Evolutionary conservation across 2,113 vertebrate species (phyloP).

Genomic region (Equus quagga): DNA sequence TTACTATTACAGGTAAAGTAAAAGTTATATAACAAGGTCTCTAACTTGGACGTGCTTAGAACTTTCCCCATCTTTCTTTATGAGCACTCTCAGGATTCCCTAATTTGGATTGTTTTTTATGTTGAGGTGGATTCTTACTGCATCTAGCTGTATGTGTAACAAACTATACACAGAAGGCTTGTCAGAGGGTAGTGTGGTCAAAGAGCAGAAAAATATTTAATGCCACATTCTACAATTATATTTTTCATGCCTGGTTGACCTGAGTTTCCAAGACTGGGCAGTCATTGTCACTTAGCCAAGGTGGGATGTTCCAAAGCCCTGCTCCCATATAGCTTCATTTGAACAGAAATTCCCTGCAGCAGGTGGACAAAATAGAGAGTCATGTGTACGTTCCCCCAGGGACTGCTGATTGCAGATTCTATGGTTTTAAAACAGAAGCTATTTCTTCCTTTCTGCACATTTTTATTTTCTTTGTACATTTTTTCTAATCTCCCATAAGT

Average conservation of each 20-base stretch:
- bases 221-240: background rate
- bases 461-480: background rate
- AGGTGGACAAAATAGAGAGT: background rate
- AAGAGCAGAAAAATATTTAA: background rate
- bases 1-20: background rate
- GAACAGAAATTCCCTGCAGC: background rate
- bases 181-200: background rate
- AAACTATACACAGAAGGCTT: background rate
- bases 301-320: background rate
- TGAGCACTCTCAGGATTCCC: background rate
- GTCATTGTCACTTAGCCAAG: background rate
- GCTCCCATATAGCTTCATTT: background rate
- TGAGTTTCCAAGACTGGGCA: background rate
- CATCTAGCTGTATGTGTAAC: background rate
- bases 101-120: constrained; percentile 12
- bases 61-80: background rate
- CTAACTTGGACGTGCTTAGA: background rate
- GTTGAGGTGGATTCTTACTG: background rate
- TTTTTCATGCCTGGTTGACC: background rate
- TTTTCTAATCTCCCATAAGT: background rate
- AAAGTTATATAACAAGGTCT: background rate
- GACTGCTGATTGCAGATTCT: background rate
- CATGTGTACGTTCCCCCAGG: background rate
- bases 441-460: background rate
- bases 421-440: background rate